Conservation (phyloP, 2,797 vertebrate genomes). For the Paratrypauchen microcephalus region DNA sequence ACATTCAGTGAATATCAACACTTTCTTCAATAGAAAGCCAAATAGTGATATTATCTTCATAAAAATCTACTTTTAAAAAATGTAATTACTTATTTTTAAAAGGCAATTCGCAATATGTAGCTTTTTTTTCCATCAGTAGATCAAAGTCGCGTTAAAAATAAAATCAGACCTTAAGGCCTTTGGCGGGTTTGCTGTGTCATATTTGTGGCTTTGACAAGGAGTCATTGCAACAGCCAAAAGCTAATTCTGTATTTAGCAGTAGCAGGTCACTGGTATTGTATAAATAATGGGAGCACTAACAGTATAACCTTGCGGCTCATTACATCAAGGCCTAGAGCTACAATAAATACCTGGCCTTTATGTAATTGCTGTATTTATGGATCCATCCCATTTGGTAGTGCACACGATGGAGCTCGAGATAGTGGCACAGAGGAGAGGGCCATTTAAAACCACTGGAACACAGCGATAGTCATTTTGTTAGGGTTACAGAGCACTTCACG, state of each 20-base stretch:
- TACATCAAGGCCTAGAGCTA: constrained; percentile 41
- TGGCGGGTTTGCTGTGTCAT: neutral
- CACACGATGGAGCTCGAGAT: constrained; percentile 57
- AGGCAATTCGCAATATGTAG: no score
- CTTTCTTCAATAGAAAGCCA: constrained; percentile 69
- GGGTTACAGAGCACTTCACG: constrained; percentile 78
- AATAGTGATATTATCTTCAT: constrained; percentile 25
- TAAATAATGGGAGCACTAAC: constrained; percentile 37
- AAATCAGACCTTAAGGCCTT: neutral
- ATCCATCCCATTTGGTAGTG: constrained; percentile 56
- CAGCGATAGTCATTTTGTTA: constrained; percentile 74
- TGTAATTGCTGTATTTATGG: constrained; percentile 68
- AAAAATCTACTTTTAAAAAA: neutral
- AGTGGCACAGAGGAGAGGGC: constrained; percentile 56
- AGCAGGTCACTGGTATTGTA: constrained; percentile 27
- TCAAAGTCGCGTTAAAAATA: neutral
- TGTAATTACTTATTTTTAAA: no score
- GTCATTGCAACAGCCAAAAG: neutral
- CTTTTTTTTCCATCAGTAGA: no score
- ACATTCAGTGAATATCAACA: neutral
- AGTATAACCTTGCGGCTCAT: constrained; percentile 45
- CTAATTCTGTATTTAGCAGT: constrained; percentile 6
- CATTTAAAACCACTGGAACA: constrained; percentile 70
- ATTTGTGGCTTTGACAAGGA: neutral
- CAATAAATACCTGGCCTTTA: constrained; percentile 64